phyloP scores from a whole-genome alignment of 2,888 invertebrate species.

The Oxyscelio sp. region DNA sequence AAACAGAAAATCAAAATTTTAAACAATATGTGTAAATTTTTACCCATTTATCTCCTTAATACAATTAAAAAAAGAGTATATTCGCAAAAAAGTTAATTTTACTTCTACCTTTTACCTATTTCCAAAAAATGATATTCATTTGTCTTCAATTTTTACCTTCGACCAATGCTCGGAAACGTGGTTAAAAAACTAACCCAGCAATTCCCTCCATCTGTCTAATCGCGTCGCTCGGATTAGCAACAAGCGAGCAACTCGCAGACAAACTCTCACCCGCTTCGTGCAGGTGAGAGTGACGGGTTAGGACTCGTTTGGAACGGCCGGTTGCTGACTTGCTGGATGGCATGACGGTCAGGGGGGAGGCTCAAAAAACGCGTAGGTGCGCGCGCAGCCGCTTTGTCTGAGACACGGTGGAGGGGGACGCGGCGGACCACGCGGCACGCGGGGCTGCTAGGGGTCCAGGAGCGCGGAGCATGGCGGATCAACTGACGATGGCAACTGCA shows the following conservation, averaged over 20 bases:
- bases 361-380: slow-evolving; percentile 84
- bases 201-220: no score
- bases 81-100: no score
- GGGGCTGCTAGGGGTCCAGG: slow-evolving; percentile 82
- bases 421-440: slow-evolving; percentile 81
- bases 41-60: no score
- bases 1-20: no score
- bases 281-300: slow-evolving; percentile 69
- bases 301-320: slow-evolving; percentile 57
- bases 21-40: no score
- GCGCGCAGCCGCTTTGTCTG: slow-evolving; percentile 88
- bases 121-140: no score
- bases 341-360: slow-evolving; percentile 74
- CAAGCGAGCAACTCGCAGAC: slow-evolving; percentile 21
- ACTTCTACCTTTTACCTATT: no score
- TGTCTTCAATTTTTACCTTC: no score
- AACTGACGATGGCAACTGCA: slow-evolving; percentile 84
- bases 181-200: no score
- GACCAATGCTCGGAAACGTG: no score
- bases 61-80: no score
- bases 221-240: no score
- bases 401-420: slow-evolving; percentile 75
- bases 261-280: slow-evolving; percentile 51
- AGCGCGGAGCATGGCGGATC: slow-evolving; percentile 86
- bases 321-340: slow-evolving; percentile 54